Percentiles rank a stretch among this genome's conserved stretches.
Conservation (phyloP, 2,797 vertebrate species). For the Paedocypris micromegethes region DNA sequence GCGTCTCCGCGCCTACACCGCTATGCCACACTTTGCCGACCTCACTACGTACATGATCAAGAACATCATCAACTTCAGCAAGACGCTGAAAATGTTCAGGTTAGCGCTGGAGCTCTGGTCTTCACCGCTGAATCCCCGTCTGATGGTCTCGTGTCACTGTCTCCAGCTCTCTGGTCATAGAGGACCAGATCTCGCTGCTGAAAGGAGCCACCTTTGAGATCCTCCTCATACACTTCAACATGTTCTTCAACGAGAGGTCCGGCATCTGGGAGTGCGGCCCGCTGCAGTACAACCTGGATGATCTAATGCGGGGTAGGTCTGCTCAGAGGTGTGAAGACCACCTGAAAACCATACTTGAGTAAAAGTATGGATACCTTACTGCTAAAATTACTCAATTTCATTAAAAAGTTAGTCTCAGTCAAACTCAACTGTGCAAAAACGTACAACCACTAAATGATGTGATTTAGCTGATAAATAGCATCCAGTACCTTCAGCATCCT, state of each 20-base stretch:
- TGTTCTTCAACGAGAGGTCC: constrained; percentile 60
- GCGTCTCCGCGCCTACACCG: constrained; percentile 49
- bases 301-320: constrained; percentile 59
- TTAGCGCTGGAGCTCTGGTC: constrained; percentile 28
- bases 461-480: no score
- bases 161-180: constrained; percentile 58
- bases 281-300: constrained; percentile 62
- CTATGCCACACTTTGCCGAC: constrained; percentile 64
- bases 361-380: no score
- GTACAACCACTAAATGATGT: no score
- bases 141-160: background rate
- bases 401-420: no score
- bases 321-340: no score
- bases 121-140: background rate
- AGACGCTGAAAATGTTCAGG: constrained; percentile 61
- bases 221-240: constrained; percentile 67
- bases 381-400: no score
- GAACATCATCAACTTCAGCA: constrained; percentile 65
- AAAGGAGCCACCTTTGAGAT: constrained; percentile 68
- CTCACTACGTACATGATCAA: constrained; percentile 69
- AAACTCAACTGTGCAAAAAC: no score
- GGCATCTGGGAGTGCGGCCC: constrained; percentile 65
- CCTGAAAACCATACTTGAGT: no score
- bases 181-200: constrained; percentile 66
- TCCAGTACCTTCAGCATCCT: no score